Base-by-base conservation (phyloP, 2,888 invertebrate species). In the Asteroscopus sphinx region DNA sequence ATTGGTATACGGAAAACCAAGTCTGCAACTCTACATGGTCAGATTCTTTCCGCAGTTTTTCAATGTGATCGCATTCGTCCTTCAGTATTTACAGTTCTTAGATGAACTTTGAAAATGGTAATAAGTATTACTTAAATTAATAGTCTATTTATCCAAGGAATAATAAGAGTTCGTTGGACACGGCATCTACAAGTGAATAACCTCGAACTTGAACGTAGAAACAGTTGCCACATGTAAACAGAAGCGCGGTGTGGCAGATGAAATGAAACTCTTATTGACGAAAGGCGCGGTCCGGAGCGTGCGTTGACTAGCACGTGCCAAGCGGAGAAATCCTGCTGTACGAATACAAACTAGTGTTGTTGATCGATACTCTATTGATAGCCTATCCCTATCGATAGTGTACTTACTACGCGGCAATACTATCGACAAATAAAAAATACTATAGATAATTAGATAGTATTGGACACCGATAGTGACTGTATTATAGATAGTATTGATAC, bases 121-220 rank as follows among this genome's bases (percentile, higher is more conserved):
- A 45, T 42, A 21, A 30, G 41, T 37, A n/a, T 21, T 21, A 21
- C 6, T 21, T n/a, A n/a, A 52, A 25, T 25, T 53, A n/a, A 28
- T 59, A 40, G 35, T 52, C 36, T 54, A 48, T 56, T 54, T 42
- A 48, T 44, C 40, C 52, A 47, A 48, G 39, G n/a, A 47, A 68
- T 61, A 46, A 67, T 39, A 44, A 58, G 25, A 56, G 53, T 36
- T 57, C 61, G 25, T 72, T 63, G 52, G 47, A 54, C 67, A 59
- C 56, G 52, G 56, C 59, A 57, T 48, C 53, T 51, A 42, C 44
- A 57, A 59, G 86, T 86, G 86, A 88, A 90, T 82, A 86, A 92
- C 93, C 93, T 89, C 91, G 92, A 92, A 92, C 92, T 92, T 92
- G 93, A 88, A 82, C 82, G 83, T 69, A 79, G 80, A 80, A 81